phyloP scores from a whole-genome alignment of 1,140 invertebrate species.

The Apis dorsata region DNA sequence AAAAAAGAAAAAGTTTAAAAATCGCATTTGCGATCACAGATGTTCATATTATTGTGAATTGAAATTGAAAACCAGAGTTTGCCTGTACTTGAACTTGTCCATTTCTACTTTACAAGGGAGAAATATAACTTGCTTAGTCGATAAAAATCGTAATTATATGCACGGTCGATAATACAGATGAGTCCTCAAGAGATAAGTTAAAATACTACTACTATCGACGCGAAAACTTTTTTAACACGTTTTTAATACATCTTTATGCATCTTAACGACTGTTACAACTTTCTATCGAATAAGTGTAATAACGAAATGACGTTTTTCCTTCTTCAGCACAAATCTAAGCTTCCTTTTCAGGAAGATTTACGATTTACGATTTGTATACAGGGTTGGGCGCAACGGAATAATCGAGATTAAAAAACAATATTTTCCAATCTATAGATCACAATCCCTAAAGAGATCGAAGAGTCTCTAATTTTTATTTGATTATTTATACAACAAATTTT shows the following conservation, averaged over 20 bases:
- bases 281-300: background rate
- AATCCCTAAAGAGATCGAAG: too few relatives aligned
- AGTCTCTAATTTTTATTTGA: too few relatives aligned
- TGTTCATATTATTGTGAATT: too few relatives aligned
- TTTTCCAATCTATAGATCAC: too few relatives aligned
- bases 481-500: too few relatives aligned
- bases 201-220: background rate
- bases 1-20: background rate
- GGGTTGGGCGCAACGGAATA: slow-evolving; percentile 50
- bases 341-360: background rate
- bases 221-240: slow-evolving; percentile 1
- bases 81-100: background rate
- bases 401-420: slow-evolving; percentile 12
- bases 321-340: background rate
- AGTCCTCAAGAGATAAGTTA: too few relatives aligned
- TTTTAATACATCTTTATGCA: slow-evolving; percentile 7
- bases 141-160: background rate
- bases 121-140: background rate
- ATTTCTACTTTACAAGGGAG: background rate
- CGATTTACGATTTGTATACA: slow-evolving; percentile 8
- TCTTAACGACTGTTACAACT: background rate
- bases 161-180: background rate
- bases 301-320: background rate
- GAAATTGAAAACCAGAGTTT: background rate
- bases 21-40: background rate